Evolutionary conservation across 2,113 vertebrate species (phyloP).

Genomic region (Anseranas semipalmata): DNA sequence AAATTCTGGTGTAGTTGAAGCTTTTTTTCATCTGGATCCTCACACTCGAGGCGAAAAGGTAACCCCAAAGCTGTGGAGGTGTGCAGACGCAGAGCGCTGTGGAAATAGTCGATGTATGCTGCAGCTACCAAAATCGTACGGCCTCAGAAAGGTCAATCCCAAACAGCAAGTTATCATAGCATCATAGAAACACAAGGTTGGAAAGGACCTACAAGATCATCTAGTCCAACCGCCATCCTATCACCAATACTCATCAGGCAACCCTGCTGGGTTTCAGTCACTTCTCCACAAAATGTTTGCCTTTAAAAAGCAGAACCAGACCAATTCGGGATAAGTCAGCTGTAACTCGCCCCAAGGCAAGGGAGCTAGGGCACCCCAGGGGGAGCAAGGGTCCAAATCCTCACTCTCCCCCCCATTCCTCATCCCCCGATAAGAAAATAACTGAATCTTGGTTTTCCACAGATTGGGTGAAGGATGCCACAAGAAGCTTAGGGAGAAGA

Average conservation of each 20-base stretch:
- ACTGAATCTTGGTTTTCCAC: neutral
- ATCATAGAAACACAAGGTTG: too few species aligned
- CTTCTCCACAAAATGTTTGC: neutral
- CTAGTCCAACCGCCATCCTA: too few species aligned
- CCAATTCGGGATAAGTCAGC: neutral
- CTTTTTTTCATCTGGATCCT: neutral
- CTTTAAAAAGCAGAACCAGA: neutral
- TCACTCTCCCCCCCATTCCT: accelerated
- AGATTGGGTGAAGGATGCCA: neutral
- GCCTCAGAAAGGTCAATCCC: neutral
- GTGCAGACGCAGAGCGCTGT: neutral
- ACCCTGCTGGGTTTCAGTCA: neutral
- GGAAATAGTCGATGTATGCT: neutral
- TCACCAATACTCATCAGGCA: too few species aligned
- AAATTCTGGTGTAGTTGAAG: neutral
- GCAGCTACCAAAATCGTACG: neutral
- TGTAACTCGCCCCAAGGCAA: neutral
- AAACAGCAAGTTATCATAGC: neutral
- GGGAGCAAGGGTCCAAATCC: neutral
- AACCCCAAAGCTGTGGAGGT: neutral
- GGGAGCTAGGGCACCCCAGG: neutral
- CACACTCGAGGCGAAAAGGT: accelerated
- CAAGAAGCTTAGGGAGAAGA: neutral
- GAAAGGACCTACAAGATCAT: too few species aligned
- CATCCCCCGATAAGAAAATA: neutral